Percentiles rank a stretch among this genome's conserved stretches.
Evolutionary conservation across 2,113 vertebrate genomes (phyloP).

Genomic region (Petrocephalus zakoni): DNA sequence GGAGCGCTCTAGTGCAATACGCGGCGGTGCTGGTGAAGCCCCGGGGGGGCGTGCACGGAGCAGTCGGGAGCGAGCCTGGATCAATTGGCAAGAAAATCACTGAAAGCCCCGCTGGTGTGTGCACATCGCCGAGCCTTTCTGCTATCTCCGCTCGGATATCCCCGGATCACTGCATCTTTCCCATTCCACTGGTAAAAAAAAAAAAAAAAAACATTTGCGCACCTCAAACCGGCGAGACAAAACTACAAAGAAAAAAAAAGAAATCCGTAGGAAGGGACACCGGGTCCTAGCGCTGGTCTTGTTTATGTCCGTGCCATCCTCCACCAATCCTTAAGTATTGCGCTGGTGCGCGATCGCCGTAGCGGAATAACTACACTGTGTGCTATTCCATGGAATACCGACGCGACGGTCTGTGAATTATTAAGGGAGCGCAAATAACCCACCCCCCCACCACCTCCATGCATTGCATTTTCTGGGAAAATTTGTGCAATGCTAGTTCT

Average conservation of each 20-base stretch:
- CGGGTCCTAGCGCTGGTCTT: conserved; percentile 61
- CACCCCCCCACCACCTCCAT: background rate
- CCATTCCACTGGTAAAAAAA: background rate
- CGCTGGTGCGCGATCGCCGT: background rate
- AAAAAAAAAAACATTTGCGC: background rate
- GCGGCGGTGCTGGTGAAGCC: conserved; percentile 1
- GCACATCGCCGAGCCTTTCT: background rate
- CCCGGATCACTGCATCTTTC: conserved; percentile 7
- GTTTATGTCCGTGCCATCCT: background rate
- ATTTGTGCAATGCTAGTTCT: background rate
- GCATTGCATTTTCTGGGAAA: background rate
- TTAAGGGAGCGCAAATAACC: background rate
- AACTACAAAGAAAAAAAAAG: conserved; percentile 28
- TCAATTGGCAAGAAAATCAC: conserved; percentile 19
- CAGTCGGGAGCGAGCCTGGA: conserved; percentile 30
- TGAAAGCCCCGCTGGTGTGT: background rate
- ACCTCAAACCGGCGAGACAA: background rate
- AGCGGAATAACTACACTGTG: background rate
- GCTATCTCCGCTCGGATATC: background rate
- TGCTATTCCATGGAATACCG: background rate
- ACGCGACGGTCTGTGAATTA: background rate
- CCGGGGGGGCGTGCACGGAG: conserved; percentile 26
- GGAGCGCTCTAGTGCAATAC: conserved; percentile 13
- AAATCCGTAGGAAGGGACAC: conserved; percentile 37
- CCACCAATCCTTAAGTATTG: background rate